Percentiles rank a stretch among this genome's conserved stretches.
Evolutionary conservation across 2,797 vertebrate species (phyloP).

Genomic region (Arrhamphus sclerolepis): DNA sequence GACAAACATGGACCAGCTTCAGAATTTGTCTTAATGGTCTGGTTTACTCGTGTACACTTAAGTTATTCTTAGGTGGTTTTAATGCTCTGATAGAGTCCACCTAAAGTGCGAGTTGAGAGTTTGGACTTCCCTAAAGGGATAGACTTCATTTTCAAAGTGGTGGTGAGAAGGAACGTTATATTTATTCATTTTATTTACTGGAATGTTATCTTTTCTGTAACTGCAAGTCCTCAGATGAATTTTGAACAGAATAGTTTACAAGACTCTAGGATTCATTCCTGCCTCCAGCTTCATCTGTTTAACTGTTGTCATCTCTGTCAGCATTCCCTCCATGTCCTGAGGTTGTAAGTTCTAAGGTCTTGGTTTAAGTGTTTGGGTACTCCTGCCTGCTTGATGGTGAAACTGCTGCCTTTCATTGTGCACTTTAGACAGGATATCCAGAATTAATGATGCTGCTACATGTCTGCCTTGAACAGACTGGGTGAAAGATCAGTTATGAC

Average conservation of each 20-base stretch:
- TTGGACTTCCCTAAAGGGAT: background rate
- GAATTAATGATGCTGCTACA: background rate
- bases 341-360: conserved; percentile 12
- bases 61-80: too few species aligned
- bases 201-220: background rate
- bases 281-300: conserved; percentile 2
- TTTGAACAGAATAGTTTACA: background rate
- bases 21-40: too few species aligned
- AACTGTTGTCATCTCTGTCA: conserved; percentile 1
- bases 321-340: conserved; percentile 3
- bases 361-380: background rate
- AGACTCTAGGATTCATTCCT: background rate
- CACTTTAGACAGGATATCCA: background rate
- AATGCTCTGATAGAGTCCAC: too few species aligned
- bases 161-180: background rate
- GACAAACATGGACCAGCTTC: too few species aligned
- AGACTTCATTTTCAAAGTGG: background rate
- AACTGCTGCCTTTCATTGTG: too few species aligned
- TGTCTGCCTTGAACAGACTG: background rate
- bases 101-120: too few species aligned
- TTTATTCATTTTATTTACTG: background rate
- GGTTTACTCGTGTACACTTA: too few species aligned
- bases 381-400: background rate
- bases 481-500: background rate
- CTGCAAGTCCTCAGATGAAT: background rate